These are phyloP conservation scores for Grammomys dolichurus DNA, from an alignment of 2,113 vertebrate genomes.

Conservation along the genomic window DNA sequence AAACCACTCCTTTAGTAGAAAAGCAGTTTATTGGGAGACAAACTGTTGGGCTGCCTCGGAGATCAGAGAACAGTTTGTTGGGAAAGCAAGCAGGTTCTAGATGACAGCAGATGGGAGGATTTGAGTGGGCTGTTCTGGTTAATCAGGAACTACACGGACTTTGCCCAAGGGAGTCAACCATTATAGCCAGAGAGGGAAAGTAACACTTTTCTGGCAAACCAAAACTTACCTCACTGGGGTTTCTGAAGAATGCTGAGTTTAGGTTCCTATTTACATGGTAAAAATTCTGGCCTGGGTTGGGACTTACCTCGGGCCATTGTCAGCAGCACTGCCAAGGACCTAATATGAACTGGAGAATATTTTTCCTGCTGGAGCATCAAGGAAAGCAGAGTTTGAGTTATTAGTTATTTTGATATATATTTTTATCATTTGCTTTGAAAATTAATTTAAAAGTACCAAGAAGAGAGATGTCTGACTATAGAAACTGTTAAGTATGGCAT, in stretches of 20 bases:
- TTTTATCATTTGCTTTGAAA: constrained; percentile 51
- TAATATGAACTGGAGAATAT: background rate
- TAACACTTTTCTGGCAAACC: background rate
- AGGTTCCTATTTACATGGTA: background rate
- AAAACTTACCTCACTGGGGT: background rate
- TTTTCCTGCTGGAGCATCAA: constrained; percentile 17
- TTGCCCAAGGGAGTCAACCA: background rate
- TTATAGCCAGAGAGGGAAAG: background rate
- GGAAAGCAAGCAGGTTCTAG: background rate
- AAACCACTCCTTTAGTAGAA: background rate
- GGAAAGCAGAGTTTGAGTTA: background rate
- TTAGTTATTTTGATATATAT: background rate
- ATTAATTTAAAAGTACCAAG: constrained; percentile 43
- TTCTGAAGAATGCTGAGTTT: background rate
- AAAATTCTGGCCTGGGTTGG: background rate
- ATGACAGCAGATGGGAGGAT: background rate
- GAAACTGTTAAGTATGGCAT: background rate
- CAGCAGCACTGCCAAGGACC: background rate
- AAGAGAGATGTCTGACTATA: constrained; percentile 20
- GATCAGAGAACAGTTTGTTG: background rate
- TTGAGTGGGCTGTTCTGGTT: background rate
- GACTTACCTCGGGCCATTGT: background rate
- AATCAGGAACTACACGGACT: background rate
- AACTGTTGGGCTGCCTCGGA: background rate
- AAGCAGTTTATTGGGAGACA: background rate